Base-by-base conservation (phyloP, 2,797 vertebrate species). In the Rhinophrynus dorsalis region DNA sequence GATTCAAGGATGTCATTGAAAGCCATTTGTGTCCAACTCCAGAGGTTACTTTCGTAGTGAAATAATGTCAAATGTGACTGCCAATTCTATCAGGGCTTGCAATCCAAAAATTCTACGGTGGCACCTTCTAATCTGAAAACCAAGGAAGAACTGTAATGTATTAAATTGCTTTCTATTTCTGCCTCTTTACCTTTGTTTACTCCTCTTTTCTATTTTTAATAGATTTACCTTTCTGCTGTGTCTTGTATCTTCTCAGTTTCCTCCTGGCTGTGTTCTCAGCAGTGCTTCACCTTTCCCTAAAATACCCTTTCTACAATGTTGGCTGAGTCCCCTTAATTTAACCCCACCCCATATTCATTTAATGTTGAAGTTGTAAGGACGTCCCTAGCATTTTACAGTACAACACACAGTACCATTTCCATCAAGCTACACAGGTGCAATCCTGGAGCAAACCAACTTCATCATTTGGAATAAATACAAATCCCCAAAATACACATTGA, bases 1-100 rank as follows among this genome's bases (percentile, higher is more conserved):
- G 77, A 76, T 38, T 95, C 94, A 33, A 97, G 77, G 48, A 96
- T 80, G 65, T 89, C 86, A 1, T 85, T 85, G 18, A 97, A 97
- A 0, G 84, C 87, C 96, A 96, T 96, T 2, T 56, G 8, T 2
- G 8, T 6, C 20, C n/a, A n/a, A n/a, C n/a, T n/a, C n/a, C n/a
- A n/a, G n/a, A n/a, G n/a, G n/a, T n/a, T n/a, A n/a, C 42, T 60
- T 59, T 45, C 17, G 20, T 8, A 15, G 1, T 10, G 15, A 58
- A 13, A 15, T 24, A 33, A 18, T 38, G n/a, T n/a, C n/a, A n/a
- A n/a, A 24, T 26, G 37, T 3, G 6, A 20, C 4, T 57, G 21
- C 6, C 1, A 12, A 2, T 27, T 29, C 15, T 2, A 9, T 27
- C 3, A 54, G 27, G 13, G 8, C 9, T 18, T 17, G 20, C 17